A percentile compares a stretch with the other conserved stretches of the same genome.
Evolutionary conservation across 2,797 vertebrate species (phyloP).

Genomic region (Holocentrus rufus): DNA sequence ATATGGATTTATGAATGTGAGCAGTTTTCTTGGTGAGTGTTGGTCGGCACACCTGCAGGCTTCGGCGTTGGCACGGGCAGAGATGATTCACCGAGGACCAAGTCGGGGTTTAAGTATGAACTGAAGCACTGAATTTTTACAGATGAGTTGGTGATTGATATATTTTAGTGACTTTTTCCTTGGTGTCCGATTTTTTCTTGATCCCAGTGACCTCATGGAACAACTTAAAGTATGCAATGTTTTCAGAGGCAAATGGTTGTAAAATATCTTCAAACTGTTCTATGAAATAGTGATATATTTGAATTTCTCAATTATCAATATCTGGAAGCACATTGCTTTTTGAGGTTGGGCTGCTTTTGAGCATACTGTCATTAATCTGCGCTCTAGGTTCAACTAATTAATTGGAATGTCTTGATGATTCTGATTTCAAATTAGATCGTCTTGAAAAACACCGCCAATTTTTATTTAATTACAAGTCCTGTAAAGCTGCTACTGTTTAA

Average conservation of each 20-base stretch:
- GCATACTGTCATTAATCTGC: neutral
- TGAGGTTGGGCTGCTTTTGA: neutral
- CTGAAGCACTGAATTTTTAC: neutral
- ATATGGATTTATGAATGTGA: slow-evolving; percentile 7
- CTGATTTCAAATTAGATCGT: no score
- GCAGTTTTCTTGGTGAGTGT: neutral
- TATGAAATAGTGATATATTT: neutral
- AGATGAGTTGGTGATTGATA: neutral
- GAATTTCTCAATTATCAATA: neutral
- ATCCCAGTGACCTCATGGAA: neutral
- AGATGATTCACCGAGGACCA: neutral
- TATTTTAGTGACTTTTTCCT: neutral
- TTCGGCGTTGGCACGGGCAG: neutral
- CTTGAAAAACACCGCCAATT: no score
- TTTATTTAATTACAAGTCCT: neutral
- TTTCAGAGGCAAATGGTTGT: neutral
- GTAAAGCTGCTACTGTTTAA: neutral
- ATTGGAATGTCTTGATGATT: no score
- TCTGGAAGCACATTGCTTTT: neutral
- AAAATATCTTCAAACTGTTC: neutral
- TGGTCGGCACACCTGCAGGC: neutral
- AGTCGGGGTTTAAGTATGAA: neutral
- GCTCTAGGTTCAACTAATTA: neutral
- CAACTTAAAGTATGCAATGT: neutral
- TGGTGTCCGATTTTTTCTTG: neutral